Conservation (phyloP, 2,113 vertebrate species). For the Cardinalis cardinalis region DNA sequence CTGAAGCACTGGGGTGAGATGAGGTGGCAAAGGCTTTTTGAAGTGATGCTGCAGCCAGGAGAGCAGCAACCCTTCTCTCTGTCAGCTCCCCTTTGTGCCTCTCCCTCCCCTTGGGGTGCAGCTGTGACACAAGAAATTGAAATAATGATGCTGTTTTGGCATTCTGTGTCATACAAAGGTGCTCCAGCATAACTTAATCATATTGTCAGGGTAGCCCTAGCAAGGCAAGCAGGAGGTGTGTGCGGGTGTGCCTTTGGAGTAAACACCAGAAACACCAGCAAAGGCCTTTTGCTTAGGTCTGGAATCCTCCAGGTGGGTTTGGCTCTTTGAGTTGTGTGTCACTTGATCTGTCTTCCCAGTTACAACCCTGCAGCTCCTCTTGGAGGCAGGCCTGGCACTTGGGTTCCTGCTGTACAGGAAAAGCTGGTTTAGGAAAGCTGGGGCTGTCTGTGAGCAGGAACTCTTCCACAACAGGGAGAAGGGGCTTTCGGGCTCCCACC, state of each 20-base stretch:
- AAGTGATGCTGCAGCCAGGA: neutral
- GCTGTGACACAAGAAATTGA: neutral
- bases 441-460: neutral
- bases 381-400: neutral
- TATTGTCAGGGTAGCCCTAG: neutral
- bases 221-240: neutral
- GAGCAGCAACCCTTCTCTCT: neutral
- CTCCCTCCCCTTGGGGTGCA: neutral
- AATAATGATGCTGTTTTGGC: neutral
- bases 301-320: neutral
- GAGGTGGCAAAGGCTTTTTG: neutral
- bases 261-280: neutral
- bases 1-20: neutral
- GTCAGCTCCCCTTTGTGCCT: neutral
- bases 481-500: rapidly evolving
- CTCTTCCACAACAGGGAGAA: neutral
- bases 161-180: rapidly evolving
- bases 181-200: neutral
- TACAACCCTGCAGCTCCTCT: neutral
- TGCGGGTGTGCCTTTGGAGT: neutral
- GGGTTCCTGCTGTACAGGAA: neutral
- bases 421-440: neutral
- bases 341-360: neutral
- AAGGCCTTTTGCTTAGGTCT: neutral
- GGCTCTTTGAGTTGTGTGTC: neutral